Evolutionary conservation across 92 coral and sea anemone genomes (phyloP).

Genomic region (Phenganax subtilis): DNA sequence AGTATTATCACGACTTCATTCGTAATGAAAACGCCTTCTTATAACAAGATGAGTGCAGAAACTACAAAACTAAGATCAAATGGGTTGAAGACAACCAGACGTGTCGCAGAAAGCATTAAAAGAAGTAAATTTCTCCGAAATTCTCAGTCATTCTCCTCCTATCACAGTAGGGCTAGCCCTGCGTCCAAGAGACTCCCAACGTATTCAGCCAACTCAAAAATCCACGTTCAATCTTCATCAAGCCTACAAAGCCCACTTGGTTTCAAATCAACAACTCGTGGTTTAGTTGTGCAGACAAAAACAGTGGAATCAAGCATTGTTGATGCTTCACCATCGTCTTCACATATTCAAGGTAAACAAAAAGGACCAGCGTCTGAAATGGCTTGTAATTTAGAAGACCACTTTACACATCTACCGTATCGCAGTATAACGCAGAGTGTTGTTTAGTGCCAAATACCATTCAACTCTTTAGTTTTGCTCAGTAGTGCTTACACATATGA

Average conservation of each 20-base stretch:
- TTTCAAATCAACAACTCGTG: neutral
- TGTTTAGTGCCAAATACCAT: too few species aligned
- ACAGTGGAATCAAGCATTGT: neutral
- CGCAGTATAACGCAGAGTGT: too few species aligned
- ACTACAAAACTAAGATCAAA: neutral
- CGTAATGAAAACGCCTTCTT: neutral
- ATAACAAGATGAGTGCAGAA: neutral
- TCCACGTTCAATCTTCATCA: neutral
- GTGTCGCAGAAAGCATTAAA: neutral
- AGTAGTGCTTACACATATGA: neutral
- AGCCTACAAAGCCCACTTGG: neutral
- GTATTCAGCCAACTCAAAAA: neutral
- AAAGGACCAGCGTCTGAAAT: neutral
- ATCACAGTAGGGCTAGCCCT: too few species aligned
- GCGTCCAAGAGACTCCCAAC: too few species aligned
- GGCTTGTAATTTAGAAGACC: too few species aligned
- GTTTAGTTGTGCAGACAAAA: neutral
- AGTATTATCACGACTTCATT: conserved; percentile 5
- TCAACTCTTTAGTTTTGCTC: neutral
- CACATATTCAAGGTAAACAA: neutral
- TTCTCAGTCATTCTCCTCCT: neutral
- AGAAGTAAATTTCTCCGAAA: neutral
- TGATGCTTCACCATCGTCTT: conserved; percentile 1
- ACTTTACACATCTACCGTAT: too few species aligned
- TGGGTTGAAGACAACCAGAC: neutral